Base-by-base conservation (phyloP, 2,113 vertebrate genomes). In the Petroica traversi region DNA sequence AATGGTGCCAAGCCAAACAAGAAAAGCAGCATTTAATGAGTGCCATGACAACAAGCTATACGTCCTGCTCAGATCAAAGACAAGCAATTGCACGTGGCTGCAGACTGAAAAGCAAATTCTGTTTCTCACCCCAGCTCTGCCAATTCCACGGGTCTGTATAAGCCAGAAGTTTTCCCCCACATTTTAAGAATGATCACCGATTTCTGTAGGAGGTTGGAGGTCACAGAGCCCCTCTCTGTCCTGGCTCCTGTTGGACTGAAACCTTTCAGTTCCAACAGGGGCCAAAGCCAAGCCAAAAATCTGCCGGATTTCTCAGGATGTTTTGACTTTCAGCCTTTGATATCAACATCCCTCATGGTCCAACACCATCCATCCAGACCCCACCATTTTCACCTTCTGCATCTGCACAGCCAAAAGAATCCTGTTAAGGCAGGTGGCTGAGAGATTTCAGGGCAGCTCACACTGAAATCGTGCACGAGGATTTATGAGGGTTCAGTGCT, bases 91-190 rank as follows among this genome's bases (percentile, higher is more conserved):
- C 34, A 14, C 14, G 36, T 24, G 33, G 36, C 14, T 75, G 45
- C 22, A 76, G 49, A n/a, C 1, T 72, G 54, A 51, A 72, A 66
- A 28, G 0, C 36, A 52, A 40, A 68, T 29, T 28, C 1, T 11
- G 8, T 12, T 67, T 43, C 81, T 82, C 88, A n/a, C 81, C n/a
- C 2, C 16, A 20, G 22, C 40, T 45, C 71, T 92, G 14, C 36
- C 41, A 63, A 2, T 40, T 33, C 49, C 52, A 57, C 1, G 1
- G 26, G 8, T 26, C 40, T 34, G 8, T 11, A 26, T 3, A 26
- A 68, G 3, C 29, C 12, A 2, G 5, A 1, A 0, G 31, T 62
- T 28, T 25, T 55, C 12, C 24, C 12, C 24, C 33, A 14, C 19
- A 25, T 29, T 83, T 80, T 67, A 59, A n/a, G 40, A 40, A 23